Evolutionary conservation across 1,140 invertebrate species (phyloP).

Genomic region (Drosophila nebulosa): DNA sequence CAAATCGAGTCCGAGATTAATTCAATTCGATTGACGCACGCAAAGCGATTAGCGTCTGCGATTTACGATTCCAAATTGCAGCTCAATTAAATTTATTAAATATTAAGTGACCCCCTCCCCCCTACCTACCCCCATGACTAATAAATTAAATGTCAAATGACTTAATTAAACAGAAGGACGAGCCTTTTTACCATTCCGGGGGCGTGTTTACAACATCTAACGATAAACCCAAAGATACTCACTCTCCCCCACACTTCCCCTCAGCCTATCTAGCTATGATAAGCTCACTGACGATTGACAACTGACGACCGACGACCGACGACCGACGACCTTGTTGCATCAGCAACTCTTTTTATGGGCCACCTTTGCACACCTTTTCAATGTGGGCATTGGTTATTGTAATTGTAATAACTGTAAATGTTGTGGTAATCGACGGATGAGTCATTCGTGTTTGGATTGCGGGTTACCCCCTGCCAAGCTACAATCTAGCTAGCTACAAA

Average conservation of each 20-base stretch:
- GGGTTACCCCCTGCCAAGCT: conserved; percentile 23
- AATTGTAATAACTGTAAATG: neutral
- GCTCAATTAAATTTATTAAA: conserved; percentile 55
- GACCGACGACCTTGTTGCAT: conserved; percentile 41
- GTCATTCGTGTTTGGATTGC: conserved; percentile 46
- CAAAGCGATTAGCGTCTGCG: neutral
- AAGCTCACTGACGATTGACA: conserved; percentile 16
- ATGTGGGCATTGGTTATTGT: neutral
- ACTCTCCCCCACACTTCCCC: too few species aligned
- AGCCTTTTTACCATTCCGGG: conserved; percentile 7
- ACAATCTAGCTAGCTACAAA: too few species aligned
- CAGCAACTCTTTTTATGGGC: conserved; percentile 10
- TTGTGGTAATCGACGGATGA: conserved; percentile 5
- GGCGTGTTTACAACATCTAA: neutral
- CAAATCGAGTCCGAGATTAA: too few species aligned
- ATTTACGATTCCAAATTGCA: conserved; percentile 24
- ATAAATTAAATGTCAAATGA: conserved; percentile 62
- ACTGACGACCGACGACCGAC: conserved; percentile 21
- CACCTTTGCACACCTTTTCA: neutral
- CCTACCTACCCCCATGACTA: too few species aligned
- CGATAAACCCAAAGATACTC: neutral
- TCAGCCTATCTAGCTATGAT: conserved; percentile 5
- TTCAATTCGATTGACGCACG: conserved; percentile 29
- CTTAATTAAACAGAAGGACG: conserved; percentile 57
- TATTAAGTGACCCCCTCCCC: conserved; percentile 19